Evolutionary conservation across 2,113 vertebrate species (phyloP).

Genomic region (Chauna torquata): DNA sequence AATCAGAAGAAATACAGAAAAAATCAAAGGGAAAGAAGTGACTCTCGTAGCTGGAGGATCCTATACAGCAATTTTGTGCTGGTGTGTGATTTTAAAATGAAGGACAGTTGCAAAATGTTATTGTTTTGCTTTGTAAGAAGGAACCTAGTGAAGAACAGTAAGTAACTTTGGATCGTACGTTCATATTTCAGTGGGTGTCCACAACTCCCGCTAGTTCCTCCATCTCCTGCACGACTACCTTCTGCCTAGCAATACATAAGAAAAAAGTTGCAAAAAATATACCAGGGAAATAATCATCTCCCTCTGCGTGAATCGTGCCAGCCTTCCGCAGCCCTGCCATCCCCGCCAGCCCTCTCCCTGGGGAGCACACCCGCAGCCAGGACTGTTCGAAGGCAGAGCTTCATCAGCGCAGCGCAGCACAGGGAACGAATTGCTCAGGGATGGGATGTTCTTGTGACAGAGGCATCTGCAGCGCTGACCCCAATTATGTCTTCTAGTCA

Average conservation of each 20-base stretch:
- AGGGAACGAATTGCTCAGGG: neutral
- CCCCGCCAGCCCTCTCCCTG: rapidly evolving
- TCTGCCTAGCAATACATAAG: neutral
- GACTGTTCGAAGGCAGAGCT: neutral
- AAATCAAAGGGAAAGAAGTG: neutral
- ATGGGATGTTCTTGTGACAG: neutral
- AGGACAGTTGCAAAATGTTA: neutral
- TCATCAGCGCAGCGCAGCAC: rapidly evolving
- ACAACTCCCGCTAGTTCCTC: neutral
- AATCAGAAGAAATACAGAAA: neutral
- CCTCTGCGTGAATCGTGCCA: neutral
- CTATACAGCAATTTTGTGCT: neutral
- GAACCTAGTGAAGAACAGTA: neutral
- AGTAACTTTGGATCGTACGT: neutral
- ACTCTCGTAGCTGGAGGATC: neutral
- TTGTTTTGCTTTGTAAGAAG: neutral
- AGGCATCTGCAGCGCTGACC: neutral
- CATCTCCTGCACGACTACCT: neutral
- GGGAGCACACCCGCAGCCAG: rapidly evolving
- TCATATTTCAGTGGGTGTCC: neutral
- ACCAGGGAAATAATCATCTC: neutral
- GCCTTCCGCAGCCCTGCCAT: neutral
- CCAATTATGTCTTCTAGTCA: neutral
- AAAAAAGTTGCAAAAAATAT: neutral
- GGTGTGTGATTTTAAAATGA: neutral